phyloP scores from a whole-genome alignment of 2,797 vertebrate species.

The Sebastes cheni region DNA sequence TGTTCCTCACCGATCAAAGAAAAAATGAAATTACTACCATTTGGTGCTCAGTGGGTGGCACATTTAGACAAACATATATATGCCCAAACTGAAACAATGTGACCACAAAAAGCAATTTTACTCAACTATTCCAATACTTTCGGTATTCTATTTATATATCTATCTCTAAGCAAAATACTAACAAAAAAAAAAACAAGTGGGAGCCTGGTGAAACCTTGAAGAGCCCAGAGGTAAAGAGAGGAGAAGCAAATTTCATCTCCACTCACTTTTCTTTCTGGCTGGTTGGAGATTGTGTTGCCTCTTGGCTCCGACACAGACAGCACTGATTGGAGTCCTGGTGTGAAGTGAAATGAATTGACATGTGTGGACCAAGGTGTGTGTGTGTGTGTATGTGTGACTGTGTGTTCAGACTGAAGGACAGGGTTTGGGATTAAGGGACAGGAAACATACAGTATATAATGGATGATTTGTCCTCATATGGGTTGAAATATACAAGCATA shows the following conservation, averaged over 20 bases:
- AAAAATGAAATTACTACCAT: background rate
- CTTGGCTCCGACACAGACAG: conserved; percentile 22
- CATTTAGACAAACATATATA: background rate
- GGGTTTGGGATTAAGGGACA: background rate
- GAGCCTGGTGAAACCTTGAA: background rate
- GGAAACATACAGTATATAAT: background rate
- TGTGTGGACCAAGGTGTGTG: background rate
- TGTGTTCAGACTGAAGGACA: conserved; percentile 5
- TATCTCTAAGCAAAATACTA: background rate
- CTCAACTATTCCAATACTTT: background rate
- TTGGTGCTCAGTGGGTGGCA: background rate
- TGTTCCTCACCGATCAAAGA: background rate
- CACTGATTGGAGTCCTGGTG: conserved; percentile 45
- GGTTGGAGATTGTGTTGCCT: conserved; percentile 43
- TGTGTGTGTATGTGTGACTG: background rate
- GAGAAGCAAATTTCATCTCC: conserved; percentile 42
- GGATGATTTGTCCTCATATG: background rate
- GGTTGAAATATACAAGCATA: background rate
- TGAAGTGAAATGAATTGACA: conserved; percentile 52
- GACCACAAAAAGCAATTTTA: background rate
- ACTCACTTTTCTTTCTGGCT: conserved; percentile 41
- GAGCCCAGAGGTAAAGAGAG: conserved; percentile 14
- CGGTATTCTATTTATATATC: background rate
- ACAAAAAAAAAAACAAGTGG: conserved; percentile 15
- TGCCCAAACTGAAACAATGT: background rate